Evolutionary conservation across 2,888 invertebrate species (phyloP).

Genomic region (Epirrita christyi): DNA sequence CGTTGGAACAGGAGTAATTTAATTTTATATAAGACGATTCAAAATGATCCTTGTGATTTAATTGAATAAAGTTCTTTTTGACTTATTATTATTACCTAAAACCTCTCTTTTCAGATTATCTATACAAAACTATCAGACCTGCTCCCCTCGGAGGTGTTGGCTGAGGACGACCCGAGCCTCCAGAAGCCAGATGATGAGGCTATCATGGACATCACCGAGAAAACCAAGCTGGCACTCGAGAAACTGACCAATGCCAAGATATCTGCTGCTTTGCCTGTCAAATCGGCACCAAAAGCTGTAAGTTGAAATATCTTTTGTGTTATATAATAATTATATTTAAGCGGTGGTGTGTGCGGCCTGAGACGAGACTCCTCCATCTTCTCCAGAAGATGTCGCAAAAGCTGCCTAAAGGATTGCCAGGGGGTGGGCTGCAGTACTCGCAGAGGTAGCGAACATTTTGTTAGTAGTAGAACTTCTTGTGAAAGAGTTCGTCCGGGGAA

Average conservation of each 20-base stretch:
- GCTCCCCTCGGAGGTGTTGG: conserved; percentile 94
- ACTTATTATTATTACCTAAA: neutral
- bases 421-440: too few relatives aligned
- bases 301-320: conserved; percentile 57
- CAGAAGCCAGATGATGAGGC: conserved; percentile 95
- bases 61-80: too few relatives aligned
- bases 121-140: conserved; percentile 97
- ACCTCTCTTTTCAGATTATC: conserved; percentile 86
- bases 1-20: too few relatives aligned
- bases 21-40: too few relatives aligned
- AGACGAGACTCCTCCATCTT: too few relatives aligned
- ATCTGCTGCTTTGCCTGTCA: conserved; percentile 98
- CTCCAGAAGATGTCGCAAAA: too few relatives aligned
- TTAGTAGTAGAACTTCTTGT: too few relatives aligned
- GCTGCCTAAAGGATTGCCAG: too few relatives aligned
- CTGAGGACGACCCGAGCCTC: conserved; percentile 96
- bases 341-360: neutral
- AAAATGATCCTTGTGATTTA: too few relatives aligned
- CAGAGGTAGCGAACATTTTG: too few relatives aligned
- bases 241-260: conserved; percentile 95
- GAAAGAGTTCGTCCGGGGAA: too few relatives aligned
- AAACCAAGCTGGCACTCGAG: conserved; percentile 94
- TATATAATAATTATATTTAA: neutral
- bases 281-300: conserved; percentile 95
- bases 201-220: conserved; percentile 94